Evolutionary conservation across 2,113 vertebrate species (phyloP), one percentile per base, ranked within the genome.

Genomic region (Perca schrenkii): DNA sequence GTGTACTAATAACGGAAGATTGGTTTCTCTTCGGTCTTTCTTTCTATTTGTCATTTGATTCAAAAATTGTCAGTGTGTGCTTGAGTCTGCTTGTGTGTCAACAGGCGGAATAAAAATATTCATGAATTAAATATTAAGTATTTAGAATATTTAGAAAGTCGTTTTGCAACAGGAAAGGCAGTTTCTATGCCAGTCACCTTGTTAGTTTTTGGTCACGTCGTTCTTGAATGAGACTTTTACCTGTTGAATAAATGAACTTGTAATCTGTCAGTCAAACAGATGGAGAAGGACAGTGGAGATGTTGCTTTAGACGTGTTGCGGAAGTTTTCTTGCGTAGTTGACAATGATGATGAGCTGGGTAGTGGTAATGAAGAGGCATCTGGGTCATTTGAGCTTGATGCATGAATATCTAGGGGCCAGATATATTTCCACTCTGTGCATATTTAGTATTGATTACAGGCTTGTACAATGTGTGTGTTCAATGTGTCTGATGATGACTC

Each of bases 371-470:
- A 65, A 67, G 54, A 82, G 25, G 52, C 66, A 36, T 36, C 53
- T 64, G 67, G 79, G 69, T 82, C 46, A 60, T 72, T 58, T 34
- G 8, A 66, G 40, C 22, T 28, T 63, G 49, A 73, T 68, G 34
- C 34, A 57, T 71, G 14, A 34, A 68, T 58, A 52, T 65, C 47
- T 74, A 53, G 8, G 53, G 31, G 40, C 36, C 46, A 40, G 19
- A 61, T 69, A 31, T 54, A 14, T 54, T 50, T 71, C 22, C 50
- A 67, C 14, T 60, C 46, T 84, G 21, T 77, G 34, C 73, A 34
- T 43, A 19, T 73, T 71, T 58, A 60, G 57, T 86, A 90, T 86
- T 88, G 84, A 91, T 93, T 68, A 73, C 60, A 68, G 68, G 34
- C n/a, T 28, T 71, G 31, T 50, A 47, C 58, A 79, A 28, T 78